Evolutionary conservation across 2,113 vertebrate genomes (phyloP).

Genomic region (Speoplatyrhinus poulsoni): DNA sequence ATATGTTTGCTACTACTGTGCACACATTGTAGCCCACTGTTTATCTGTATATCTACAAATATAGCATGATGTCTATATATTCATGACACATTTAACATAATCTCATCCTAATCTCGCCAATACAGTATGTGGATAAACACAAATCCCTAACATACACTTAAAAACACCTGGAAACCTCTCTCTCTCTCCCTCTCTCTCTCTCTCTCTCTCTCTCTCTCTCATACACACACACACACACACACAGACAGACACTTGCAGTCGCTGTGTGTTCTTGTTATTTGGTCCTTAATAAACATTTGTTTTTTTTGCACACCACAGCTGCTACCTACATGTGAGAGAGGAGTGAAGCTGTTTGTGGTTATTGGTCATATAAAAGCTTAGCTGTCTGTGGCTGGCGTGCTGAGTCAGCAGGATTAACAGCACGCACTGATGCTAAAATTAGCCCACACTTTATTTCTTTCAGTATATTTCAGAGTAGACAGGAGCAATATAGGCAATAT

Average conservation of each 20-base stretch:
- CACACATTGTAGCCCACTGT: slow-evolving; percentile 32
- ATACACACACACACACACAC: background rate
- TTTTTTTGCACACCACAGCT: slow-evolving; percentile 33
- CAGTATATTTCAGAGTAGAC: slow-evolving; percentile 1
- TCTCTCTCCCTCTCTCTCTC: slow-evolving; percentile 4
- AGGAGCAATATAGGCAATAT: background rate
- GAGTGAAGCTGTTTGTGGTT: slow-evolving; percentile 34
- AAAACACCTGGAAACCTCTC: background rate
- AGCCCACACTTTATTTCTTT: background rate
- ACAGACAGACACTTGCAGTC: slow-evolving; percentile 9
- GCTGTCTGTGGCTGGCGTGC: slow-evolving; percentile 25
- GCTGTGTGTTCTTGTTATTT: slow-evolving; percentile 36
- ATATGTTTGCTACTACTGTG: slow-evolving; percentile 28
- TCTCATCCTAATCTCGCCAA: background rate
- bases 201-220: slow-evolving; percentile 5
- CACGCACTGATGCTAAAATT: slow-evolving; percentile 23
- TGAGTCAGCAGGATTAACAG: slow-evolving; percentile 38
- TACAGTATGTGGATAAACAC: background rate
- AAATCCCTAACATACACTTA: background rate
- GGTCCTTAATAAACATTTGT: slow-evolving; percentile 43
- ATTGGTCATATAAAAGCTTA: slow-evolving; percentile 48
- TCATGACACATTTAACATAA: slow-evolving; percentile 22
- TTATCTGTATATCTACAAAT: slow-evolving; percentile 28
- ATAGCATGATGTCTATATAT: slow-evolving; percentile 17
- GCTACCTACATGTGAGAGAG: slow-evolving; percentile 23